These are phyloP conservation scores for Sclerodermus sp. DNA, from an alignment of 2,888 invertebrate genomes.

Conservation along the genomic window DNA sequence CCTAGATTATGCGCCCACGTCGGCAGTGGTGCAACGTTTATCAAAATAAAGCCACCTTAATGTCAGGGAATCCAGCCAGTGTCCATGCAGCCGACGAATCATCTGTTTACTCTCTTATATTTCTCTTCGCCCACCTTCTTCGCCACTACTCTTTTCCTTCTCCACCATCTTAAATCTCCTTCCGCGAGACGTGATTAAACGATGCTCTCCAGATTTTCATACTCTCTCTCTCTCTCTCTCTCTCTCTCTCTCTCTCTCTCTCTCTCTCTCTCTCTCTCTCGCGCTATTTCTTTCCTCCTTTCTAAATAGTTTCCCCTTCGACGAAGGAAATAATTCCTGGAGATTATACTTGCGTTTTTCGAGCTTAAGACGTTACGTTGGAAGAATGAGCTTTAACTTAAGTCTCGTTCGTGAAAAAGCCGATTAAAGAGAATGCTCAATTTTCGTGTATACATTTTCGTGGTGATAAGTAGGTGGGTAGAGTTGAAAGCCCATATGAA, in stretches of 20 bases:
- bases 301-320: no score
- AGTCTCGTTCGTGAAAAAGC: no score
- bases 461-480: no score
- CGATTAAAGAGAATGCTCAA: no score
- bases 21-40: slow-evolving; percentile 8
- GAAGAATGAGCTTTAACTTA: no score
- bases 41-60: slow-evolving; percentile 9
- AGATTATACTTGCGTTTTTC: no score
- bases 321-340: no score
- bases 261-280: neutral
- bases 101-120: neutral
- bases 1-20: slow-evolving; percentile 15
- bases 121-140: neutral
- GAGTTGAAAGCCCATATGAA: no score
- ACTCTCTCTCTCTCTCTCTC: slow-evolving; percentile 4
- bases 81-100: neutral
- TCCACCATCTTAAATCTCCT: neutral
- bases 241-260: slow-evolving; percentile 2
- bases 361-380: no score
- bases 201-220: neutral
- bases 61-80: slow-evolving; percentile 5
- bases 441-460: no score
- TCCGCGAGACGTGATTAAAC: neutral
- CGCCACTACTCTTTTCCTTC: neutral
- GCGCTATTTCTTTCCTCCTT: neutral